Base-by-base conservation (phyloP, 2,888 invertebrate species). In the Hydrotaea diabolus region DNA sequence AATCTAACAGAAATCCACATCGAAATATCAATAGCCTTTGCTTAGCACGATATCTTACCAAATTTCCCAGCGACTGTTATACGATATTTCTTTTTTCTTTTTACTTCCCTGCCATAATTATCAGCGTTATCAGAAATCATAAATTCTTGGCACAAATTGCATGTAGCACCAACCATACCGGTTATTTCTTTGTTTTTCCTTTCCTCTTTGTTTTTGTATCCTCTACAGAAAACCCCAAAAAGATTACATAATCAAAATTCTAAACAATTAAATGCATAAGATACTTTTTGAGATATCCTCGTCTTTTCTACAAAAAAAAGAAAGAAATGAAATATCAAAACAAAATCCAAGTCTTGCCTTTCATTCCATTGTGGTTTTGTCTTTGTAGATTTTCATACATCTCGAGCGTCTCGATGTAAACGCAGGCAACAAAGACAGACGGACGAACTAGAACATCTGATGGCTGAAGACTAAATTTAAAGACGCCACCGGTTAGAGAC, bases 211-310 rank as follows among this genome's bases (percentile, higher is more conserved):
- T n/a, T 21, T 57, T 55, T 9, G 7, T 57, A 13, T 57, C 8
- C 3, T n/a, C 1, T n/a, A 62, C 62, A 39, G 13, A 4, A 3
- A 39, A 39, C 31, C 62, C n/a, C n/a, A 15, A 15, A 66, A 66
- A 43, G 66, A 69, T 77, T 77, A 69, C 57, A 77, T 69, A 69
- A 69, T 69, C 69, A 69, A 77, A 80, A 83, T 83, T 85, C 86
- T 83, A 82, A 81, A 83, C 82, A 76, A 86, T 86, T 85, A 86
- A 86, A 83, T 78, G 83, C 49, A 62, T 36, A 31, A 62, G 62
- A 62, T 62, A 62, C 62, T 62, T 31, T 62, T 62, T n/a, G n/a
- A n/a, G 23, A 3, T 23, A 23, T 26, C 39, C 3, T 39, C 8
- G 8, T 39, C 39, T 39, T 13, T 39, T 39, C 39, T 8, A 9